phyloP scores from a whole-genome alignment of 2,113 vertebrate species.

The Puffinus mauretanicus region DNA sequence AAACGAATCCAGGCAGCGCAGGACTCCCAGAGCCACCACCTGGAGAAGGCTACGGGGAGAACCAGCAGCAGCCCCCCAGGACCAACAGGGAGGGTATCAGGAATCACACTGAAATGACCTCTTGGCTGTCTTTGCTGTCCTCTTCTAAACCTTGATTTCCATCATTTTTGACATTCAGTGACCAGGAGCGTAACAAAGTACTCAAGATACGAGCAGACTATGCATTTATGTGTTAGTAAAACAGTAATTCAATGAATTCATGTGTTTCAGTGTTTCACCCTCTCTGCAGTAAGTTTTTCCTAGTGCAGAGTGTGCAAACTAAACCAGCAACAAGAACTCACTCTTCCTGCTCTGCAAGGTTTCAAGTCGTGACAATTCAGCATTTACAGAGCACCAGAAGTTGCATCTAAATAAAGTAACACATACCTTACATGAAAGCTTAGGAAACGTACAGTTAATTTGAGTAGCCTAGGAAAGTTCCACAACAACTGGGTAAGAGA shows the following conservation, averaged over 20 bases:
- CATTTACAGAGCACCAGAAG: not conserved
- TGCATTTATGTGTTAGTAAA: rapidly evolving
- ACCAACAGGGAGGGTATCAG: rapidly evolving
- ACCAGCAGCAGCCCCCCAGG: not conserved
- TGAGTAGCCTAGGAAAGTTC: not conserved
- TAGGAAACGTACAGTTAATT: rapidly evolving
- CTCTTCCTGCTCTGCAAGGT: slow-evolving; percentile 8
- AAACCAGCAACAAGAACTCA: not conserved
- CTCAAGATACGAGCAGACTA: rapidly evolving
- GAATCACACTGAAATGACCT: not conserved
- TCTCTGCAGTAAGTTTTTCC: not conserved
- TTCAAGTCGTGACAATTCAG: not conserved
- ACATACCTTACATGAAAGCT: not conserved
- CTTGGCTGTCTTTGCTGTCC: not conserved
- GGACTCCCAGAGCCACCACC: not conserved
- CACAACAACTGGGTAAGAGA: not conserved
- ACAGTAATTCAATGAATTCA: not conserved
- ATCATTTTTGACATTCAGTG: not conserved
- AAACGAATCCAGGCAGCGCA: rapidly evolving
- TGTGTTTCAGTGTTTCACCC: no score
- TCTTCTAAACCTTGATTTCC: not conserved
- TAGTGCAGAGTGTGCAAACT: rapidly evolving
- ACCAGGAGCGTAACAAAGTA: rapidly evolving
- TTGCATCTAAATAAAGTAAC: not conserved
- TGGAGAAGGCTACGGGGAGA: not conserved